Conservation (phyloP, 2,797 vertebrate species). For the Pelodytes ibericus region DNA sequence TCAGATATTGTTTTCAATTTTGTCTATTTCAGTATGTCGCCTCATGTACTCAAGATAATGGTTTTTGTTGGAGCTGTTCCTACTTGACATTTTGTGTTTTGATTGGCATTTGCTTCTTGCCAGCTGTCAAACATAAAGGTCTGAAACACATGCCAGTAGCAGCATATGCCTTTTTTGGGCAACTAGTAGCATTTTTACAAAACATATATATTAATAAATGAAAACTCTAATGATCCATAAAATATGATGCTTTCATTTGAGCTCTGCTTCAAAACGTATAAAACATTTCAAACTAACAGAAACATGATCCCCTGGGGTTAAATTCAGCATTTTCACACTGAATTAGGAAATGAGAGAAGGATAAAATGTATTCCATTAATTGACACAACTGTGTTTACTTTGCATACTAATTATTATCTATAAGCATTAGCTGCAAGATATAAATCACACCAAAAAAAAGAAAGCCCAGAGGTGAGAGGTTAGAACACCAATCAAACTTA, state of each 20-base stretch:
- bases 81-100: slow-evolving; percentile 78
- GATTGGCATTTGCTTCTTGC: slow-evolving; percentile 83
- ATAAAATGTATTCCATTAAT: slow-evolving; percentile 70
- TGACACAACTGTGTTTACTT: slow-evolving; percentile 59
- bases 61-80: slow-evolving; percentile 71
- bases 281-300: neutral
- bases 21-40: neutral
- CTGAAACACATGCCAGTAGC: slow-evolving; percentile 68
- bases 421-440: neutral
- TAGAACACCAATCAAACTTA: neutral
- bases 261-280: slow-evolving; percentile 73
- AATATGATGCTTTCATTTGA: slow-evolving; percentile 87
- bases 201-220: slow-evolving; percentile 16
- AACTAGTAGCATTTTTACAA: slow-evolving; percentile 66
- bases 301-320: slow-evolving; percentile 66
- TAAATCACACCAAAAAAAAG: neutral
- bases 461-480: neutral
- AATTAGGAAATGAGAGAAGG: slow-evolving; percentile 65
- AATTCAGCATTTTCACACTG: slow-evolving; percentile 72
- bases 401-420: slow-evolving; percentile 49
- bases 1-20: no score
- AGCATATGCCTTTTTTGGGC: slow-evolving; percentile 77
- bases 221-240: slow-evolving; percentile 88
- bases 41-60: slow-evolving; percentile 57
- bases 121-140: slow-evolving; percentile 80